A percentile compares a stretch with the other conserved stretches of the same genome.
Conservation (phyloP, 2,888 invertebrate species). For the Acanthosepion esculentum region DNA sequence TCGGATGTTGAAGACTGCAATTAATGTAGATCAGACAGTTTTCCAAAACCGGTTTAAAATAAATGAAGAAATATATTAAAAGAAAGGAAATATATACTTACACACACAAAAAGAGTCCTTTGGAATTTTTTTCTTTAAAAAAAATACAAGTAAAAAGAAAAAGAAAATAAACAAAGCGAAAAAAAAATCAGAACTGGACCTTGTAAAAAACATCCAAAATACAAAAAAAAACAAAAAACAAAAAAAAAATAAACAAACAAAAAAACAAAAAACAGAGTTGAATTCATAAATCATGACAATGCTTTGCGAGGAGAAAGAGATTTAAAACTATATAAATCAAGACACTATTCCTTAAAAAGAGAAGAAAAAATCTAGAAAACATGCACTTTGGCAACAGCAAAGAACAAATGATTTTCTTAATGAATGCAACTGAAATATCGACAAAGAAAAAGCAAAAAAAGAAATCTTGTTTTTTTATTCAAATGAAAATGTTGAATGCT, state of each 20-base stretch:
- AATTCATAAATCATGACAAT: too few relatives aligned
- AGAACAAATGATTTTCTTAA: neutral
- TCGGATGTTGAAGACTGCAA: neutral
- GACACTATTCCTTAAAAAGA: too few relatives aligned
- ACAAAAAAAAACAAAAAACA: too few relatives aligned
- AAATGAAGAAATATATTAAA: neutral
- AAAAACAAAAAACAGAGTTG: too few relatives aligned
- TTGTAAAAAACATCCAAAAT: neutral
- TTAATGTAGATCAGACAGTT: too few relatives aligned
- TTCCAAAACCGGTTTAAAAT: too few relatives aligned
- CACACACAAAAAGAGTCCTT: neutral
- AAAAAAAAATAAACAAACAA: too few relatives aligned
- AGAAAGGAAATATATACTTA: neutral
- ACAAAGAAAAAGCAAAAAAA: neutral
- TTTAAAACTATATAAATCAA: too few relatives aligned
- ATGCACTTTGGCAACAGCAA: neutral
- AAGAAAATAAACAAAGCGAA: neutral
- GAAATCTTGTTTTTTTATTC: constrained; percentile 15
- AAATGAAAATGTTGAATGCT: constrained; percentile 1
- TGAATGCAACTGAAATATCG: neutral
- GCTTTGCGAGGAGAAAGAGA: neutral
- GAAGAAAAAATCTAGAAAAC: neutral
- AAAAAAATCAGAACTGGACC: neutral
- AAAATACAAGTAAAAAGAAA: neutral
- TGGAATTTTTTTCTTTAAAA: neutral